Base-by-base conservation (phyloP, 2,113 vertebrate species). In the Mionectes macconnelli region DNA sequence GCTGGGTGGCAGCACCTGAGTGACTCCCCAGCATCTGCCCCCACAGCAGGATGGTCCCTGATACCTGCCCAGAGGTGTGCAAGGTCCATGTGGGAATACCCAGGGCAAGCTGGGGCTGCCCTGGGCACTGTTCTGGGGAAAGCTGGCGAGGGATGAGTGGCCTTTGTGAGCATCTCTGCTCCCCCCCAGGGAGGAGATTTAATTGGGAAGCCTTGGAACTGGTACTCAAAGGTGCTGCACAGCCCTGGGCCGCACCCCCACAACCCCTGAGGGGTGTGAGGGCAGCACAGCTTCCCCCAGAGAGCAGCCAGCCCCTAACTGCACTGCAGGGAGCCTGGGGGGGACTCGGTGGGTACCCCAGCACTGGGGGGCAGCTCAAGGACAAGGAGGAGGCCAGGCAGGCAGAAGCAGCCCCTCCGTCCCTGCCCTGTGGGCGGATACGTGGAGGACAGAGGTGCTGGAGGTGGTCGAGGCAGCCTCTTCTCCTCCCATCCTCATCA, bases 241-340 rank as follows among this genome's bases (percentile, higher is more conserved):
- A 3, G 2, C 33, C 70, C 70, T 5, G 9, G 39, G 72, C 72
- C 9, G 11, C 4, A 14, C 8, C 56, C 77, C 50, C 31, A 28
- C 0, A 19, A 1, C 3, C 3, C 2, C 19, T 1, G 19, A 22
- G 52, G 42, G 24, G 6, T 13, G n/a, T 0, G 17, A n/a, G 74
- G 52, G 42, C 37, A 64, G 50, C 24, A 1, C 50, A 3, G 2
- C 19, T 40, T n/a, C n/a, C 5, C 73, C 49, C 15, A 1, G 8
- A 21, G 28, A 53, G 50, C 66, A 18, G 37, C 24, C 59, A 25
- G 31, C 37, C 63, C 45, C 60, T 2, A 27, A 56, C 68, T 47
- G 1, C 8, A 0, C 1, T 10, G 5, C 16, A 14, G 74, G 19
- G 47, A 44, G 31, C 24, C 39, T 42, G 62, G 33, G 31, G 24